These are phyloP conservation scores for Acyrthosiphon pisum DNA, from an alignment of 1,140 invertebrate species.

Conservation along the genomic window DNA sequence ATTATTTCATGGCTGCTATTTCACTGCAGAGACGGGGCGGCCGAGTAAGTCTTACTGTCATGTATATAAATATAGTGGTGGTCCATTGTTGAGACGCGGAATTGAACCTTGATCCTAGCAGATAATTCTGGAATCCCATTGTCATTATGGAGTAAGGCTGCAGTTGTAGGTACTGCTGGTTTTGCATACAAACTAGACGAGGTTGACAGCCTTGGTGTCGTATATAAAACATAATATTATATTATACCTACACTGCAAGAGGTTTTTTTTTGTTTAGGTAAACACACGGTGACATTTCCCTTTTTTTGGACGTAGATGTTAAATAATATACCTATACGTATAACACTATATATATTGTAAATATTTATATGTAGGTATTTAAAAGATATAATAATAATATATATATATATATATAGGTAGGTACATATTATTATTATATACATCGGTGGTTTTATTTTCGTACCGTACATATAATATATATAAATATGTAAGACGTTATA, in stretches of 20 bases:
- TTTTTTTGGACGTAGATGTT: not conserved
- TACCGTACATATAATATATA: not conserved
- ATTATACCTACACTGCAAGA: not conserved
- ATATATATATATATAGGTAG: not conserved
- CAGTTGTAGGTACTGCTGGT: not conserved
- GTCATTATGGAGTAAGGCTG: not conserved
- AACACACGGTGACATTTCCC: not conserved
- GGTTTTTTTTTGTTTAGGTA: not conserved
- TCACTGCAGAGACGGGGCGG: not conserved
- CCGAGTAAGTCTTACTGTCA: not conserved
- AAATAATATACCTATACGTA: not conserved
- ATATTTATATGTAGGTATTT: not conserved
- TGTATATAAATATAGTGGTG: conserved; percentile 2
- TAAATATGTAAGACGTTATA: conserved; percentile 11
- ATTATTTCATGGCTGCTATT: not conserved
- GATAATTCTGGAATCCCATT: conserved; percentile 9
- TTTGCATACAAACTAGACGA: conserved; percentile 14
- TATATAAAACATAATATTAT: not conserved
- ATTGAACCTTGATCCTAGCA: not conserved
- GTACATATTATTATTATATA: not conserved
- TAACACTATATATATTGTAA: not conserved
- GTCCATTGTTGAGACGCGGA: not conserved
- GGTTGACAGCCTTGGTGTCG: conserved; percentile 3
- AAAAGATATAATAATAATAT: not conserved
- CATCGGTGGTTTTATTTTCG: not conserved